These are phyloP conservation scores for Accipiter virgatus DNA, from an alignment of 2,113 vertebrate genomes.

Conservation along the genomic window DNA sequence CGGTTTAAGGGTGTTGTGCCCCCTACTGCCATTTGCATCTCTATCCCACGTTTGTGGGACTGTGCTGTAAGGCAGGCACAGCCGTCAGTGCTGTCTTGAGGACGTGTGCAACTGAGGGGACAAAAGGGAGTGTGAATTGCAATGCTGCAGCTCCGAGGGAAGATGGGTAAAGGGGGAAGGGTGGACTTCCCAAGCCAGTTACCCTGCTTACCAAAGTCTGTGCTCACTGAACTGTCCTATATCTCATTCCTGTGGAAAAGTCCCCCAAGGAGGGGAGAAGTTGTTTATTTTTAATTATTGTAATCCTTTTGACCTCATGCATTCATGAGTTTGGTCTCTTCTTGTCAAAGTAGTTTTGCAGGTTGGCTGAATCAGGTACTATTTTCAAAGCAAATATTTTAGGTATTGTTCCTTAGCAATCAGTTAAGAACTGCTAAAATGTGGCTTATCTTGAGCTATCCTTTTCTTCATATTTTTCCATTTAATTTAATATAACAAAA, in stretches of 20 bases:
- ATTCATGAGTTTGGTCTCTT: constrained; percentile 38
- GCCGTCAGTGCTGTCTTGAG: not conserved
- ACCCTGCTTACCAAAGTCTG: constrained; percentile 16
- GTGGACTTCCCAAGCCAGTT: not conserved
- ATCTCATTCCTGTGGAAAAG: constrained; percentile 39
- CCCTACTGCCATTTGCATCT: rapidly evolving
- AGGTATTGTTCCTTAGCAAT: not conserved
- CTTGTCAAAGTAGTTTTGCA: constrained; percentile 53
- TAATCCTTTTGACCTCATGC: constrained; percentile 52
- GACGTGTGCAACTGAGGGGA: not conserved
- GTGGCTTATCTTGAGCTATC: not conserved
- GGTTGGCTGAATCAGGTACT: constrained; percentile 28
- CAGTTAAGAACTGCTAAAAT: not conserved
- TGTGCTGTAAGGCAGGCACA: not conserved
- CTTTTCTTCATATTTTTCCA: not conserved
- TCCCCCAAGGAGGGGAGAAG: not conserved
- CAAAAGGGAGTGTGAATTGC: not conserved
- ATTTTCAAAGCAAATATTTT: constrained; percentile 20
- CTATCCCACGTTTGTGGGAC: rapidly evolving
- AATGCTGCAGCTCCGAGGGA: not conserved
- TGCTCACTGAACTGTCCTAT: constrained; percentile 52
- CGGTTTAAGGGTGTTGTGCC: not conserved
- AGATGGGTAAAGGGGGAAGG: constrained; percentile 5
- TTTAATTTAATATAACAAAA: not conserved
- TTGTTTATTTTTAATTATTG: not conserved